Percentiles rank a stretch among this genome's conserved stretches.
Evolutionary conservation across 2,113 vertebrate species (phyloP).

Genomic region (Mustelus asterias): DNA sequence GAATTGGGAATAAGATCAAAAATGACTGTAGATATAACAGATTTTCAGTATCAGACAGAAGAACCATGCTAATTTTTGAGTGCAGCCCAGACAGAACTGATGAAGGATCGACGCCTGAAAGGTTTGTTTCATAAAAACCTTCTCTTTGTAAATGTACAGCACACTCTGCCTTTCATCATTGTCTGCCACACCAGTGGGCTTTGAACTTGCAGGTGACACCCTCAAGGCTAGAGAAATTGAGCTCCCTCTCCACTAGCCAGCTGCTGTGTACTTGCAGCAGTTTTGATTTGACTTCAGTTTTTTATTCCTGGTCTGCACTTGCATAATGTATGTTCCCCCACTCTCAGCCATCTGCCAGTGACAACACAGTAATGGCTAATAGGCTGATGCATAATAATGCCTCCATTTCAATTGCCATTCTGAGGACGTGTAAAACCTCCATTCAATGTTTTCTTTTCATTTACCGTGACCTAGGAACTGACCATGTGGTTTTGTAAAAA

Average conservation of each 20-base stretch:
- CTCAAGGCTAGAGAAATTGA: background rate
- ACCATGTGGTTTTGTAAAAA: background rate
- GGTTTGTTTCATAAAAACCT: background rate
- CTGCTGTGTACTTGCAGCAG: background rate
- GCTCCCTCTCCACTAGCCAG: background rate
- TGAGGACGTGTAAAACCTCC: background rate
- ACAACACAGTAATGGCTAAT: constrained; percentile 1
- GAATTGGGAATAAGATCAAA: background rate
- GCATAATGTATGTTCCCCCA: background rate
- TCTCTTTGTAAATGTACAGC: background rate
- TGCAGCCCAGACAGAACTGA: background rate
- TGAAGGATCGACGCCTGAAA: background rate
- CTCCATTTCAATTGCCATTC: background rate
- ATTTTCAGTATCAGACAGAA: background rate
- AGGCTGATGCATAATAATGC: background rate
- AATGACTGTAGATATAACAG: background rate
- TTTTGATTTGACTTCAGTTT: background rate
- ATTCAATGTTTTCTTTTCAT: background rate
- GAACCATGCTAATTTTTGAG: background rate
- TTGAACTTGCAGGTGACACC: background rate
- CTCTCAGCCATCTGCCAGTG: constrained; percentile 14
- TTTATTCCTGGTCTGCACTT: background rate
- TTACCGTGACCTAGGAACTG: background rate
- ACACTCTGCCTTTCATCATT: background rate
- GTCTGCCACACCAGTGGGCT: background rate